A percentile compares a stretch with the other conserved stretches of the same genome.
phyloP scores from a whole-genome alignment of 2,113 vertebrate genomes.

The Erythrocercus mccallii region DNA sequence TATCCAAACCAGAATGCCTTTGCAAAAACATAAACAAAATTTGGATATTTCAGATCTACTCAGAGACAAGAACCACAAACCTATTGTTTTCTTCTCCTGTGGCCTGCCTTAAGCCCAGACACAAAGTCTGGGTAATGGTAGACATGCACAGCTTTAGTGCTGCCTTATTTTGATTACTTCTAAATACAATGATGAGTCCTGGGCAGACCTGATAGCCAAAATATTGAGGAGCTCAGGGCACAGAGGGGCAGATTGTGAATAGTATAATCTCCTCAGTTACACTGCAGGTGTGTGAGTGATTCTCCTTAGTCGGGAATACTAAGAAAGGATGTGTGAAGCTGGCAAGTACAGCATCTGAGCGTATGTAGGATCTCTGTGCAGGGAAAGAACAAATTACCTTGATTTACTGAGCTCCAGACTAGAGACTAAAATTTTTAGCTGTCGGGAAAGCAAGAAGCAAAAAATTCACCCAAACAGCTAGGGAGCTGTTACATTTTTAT shows the following conservation, averaged over 20 bases:
- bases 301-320: background rate
- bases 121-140: background rate
- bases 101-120: background rate
- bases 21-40: background rate
- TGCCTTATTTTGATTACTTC: background rate
- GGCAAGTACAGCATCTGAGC: background rate
- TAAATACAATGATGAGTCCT: background rate
- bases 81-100: background rate
- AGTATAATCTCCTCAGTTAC: background rate
- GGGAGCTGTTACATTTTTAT: background rate
- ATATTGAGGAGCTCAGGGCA: background rate
- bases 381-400: background rate
- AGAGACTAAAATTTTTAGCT: background rate
- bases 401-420: background rate
- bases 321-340: fast-evolving
- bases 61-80: background rate
- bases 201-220: background rate
- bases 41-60: background rate
- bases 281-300: background rate
- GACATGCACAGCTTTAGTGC: background rate
- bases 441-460: background rate
- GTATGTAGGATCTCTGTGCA: background rate
- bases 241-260: background rate
- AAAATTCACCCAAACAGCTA: background rate
- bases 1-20: background rate